These are phyloP conservation scores for Pterocles orientalis DNA, from an alignment of 2,113 vertebrate genomes.

Conservation along the genomic window DNA sequence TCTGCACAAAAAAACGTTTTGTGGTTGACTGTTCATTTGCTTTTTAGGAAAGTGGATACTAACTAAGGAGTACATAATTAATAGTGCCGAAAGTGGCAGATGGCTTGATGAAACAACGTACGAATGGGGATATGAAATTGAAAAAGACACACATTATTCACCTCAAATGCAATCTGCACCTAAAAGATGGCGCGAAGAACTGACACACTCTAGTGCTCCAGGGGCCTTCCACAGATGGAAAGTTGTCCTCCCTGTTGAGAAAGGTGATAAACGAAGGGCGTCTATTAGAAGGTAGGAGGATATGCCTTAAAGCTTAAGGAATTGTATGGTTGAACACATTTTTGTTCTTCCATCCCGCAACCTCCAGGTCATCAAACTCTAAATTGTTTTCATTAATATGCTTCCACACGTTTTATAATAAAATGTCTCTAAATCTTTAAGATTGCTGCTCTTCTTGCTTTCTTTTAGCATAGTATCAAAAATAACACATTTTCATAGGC, in stretches of 20 bases:
- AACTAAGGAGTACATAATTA: slow-evolving; percentile 90
- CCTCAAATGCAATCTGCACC: slow-evolving; percentile 83
- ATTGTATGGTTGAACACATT: neutral
- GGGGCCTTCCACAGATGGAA: slow-evolving; percentile 95
- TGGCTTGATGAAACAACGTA: slow-evolving; percentile 92
- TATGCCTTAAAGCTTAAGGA: slow-evolving; percentile 8
- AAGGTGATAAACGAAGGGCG: slow-evolving; percentile 73
- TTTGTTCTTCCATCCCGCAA: neutral
- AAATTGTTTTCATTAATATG: neutral
- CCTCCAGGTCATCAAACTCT: neutral
- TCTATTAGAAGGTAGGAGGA: slow-evolving; percentile 85
- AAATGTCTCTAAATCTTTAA: neutral
- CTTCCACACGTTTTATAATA: neutral
- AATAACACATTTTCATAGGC: neutral
- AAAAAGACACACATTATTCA: slow-evolving; percentile 79
- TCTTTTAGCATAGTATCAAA: neutral
- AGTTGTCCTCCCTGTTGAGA: slow-evolving; percentile 82
- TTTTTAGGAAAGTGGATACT: slow-evolving; percentile 95
- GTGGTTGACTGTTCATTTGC: slow-evolving; percentile 72
- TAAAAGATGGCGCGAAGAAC: slow-evolving; percentile 83
- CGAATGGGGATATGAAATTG: slow-evolving; percentile 86
- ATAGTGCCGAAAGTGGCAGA: slow-evolving; percentile 86
- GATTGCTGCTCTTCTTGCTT: neutral
- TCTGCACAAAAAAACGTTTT: slow-evolving; percentile 64
- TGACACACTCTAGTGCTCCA: slow-evolving; percentile 71